Evolutionary conservation across 2,797 vertebrate genomes (phyloP), one percentile per base, ranked within the genome.

Genomic region (Coilia nasus): DNA sequence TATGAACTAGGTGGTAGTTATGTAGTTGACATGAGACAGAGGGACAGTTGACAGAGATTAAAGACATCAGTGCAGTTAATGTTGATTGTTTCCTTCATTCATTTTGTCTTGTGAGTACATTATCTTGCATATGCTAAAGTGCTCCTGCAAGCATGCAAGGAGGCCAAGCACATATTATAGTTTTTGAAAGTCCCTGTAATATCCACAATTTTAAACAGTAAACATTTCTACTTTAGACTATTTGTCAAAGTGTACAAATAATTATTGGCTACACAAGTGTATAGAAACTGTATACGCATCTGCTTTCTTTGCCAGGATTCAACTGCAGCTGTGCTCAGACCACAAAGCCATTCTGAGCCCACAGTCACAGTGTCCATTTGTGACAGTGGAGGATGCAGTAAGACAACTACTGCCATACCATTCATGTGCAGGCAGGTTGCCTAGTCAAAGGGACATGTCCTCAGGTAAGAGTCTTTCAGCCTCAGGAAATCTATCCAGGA

Each of bases 371-470:
- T 85, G 91, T 28, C 89, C 91, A 67, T 96, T 96, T 85, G 28
- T 91, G 90, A 93, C 94, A 0, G 87, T 96, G 89, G 93, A 92
- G 87, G 94, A 96, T 25, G 93, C 94, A 0, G 91, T 94, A 0
- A 89, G 87, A 60, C 90, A 89, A 83, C 93, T 96, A 88, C 91
- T 96, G 90, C 96, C 96, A 1, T 96, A 95, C 89, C 96, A 96
- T 91, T 88, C 92, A 84, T 96, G 94, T 59, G 89, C 93, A 2
- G 94, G 95, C 83, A 90, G 90, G 87, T 89, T 93, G 87, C 95
- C 95, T 86, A 91, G 91, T 62, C 91, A 92, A 83, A 90, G 89
- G 0, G 92, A 95, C 91, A 94, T 96, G 86, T 83, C 23, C 54
- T 87, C 89, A 93, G 96, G 96, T 96, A 0, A 81, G 64, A 19